A percentile compares a stretch with the other conserved stretches of the same genome.
phyloP scores from a whole-genome alignment of 2,113 vertebrate species.

The Maccullochella peelii region DNA sequence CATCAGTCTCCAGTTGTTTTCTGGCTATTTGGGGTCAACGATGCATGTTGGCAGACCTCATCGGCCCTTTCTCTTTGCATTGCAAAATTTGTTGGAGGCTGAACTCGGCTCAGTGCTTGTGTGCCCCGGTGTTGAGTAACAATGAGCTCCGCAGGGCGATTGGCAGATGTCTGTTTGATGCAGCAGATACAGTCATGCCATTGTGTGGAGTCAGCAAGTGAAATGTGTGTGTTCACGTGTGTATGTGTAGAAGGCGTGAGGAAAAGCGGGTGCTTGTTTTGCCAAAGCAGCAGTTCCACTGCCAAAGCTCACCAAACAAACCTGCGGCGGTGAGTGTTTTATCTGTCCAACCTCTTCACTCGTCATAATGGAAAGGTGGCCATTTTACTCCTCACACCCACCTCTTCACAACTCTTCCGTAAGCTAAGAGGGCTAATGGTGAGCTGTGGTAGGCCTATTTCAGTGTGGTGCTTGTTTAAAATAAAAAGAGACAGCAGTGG shows the following conservation, averaged over 20 bases:
- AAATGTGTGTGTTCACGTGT: constrained; percentile 39
- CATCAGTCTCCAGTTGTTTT: constrained; percentile 51
- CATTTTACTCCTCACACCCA: constrained; percentile 21
- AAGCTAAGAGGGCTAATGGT: constrained; percentile 18
- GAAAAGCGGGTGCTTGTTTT: constrained; percentile 67
- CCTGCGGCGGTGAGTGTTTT: constrained; percentile 46
- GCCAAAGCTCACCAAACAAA: constrained; percentile 71
- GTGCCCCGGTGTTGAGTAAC: constrained; percentile 61
- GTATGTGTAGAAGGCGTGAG: constrained; percentile 53
- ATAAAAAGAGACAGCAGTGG: constrained; percentile 5
- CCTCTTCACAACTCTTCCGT: constrained; percentile 38
- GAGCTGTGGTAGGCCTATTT: constrained; percentile 4
- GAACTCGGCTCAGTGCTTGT: constrained; percentile 44
- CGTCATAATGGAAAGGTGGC: constrained; percentile 39
- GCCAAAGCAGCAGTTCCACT: constrained; percentile 57
- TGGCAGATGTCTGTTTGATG: constrained; percentile 66
- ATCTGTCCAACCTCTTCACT: constrained; percentile 51
- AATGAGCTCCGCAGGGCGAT: constrained; percentile 61
- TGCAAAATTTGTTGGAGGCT: constrained; percentile 59
- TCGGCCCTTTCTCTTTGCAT: constrained; percentile 56
- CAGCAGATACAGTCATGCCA: constrained; percentile 65
- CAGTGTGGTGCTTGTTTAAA: constrained; percentile 9
- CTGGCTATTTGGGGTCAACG: constrained; percentile 57
- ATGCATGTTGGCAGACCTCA: constrained; percentile 61
- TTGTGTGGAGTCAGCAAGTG: constrained; percentile 63